Evolutionary conservation across 2,113 vertebrate genomes (phyloP).

Genomic region (Raja brachyura): DNA sequence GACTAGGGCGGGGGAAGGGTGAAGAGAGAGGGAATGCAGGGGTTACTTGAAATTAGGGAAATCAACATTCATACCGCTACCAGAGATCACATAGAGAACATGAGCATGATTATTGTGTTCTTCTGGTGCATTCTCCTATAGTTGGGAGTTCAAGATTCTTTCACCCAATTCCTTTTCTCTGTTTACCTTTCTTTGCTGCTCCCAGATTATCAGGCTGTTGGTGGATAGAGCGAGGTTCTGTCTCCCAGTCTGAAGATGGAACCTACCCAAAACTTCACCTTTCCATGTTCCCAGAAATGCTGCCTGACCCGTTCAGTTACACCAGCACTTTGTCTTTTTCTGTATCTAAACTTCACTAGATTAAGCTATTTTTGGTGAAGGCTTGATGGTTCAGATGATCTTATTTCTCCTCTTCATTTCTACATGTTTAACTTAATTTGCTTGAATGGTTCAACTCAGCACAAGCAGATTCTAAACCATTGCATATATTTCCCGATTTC

Average conservation of each 20-base stretch:
- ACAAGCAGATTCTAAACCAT: too few relatives aligned
- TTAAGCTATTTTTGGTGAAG: too few relatives aligned
- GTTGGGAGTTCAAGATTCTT: not conserved
- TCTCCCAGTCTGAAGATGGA: too few relatives aligned
- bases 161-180: not conserved
- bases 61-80: too few relatives aligned
- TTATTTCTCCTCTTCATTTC: not conserved
- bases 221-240: not conserved
- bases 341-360: too few relatives aligned
- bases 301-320: too few relatives aligned
- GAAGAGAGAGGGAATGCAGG: too few relatives aligned
- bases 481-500: not conserved
- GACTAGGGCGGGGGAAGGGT: too few relatives aligned
- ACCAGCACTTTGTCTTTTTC: too few relatives aligned
- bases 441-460: not conserved
- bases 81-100: not conserved
- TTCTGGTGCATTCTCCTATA: not conserved
- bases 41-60: too few relatives aligned
- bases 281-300: too few relatives aligned
- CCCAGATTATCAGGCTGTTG: not conserved
- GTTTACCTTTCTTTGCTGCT: not conserved
- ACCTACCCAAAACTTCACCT: too few relatives aligned
- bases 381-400: not conserved
- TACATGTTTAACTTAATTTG: not conserved
- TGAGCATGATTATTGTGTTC: not conserved